Evolutionary conservation across 1,140 invertebrate species (phyloP).

Genomic region (Drosophila subobscura): DNA sequence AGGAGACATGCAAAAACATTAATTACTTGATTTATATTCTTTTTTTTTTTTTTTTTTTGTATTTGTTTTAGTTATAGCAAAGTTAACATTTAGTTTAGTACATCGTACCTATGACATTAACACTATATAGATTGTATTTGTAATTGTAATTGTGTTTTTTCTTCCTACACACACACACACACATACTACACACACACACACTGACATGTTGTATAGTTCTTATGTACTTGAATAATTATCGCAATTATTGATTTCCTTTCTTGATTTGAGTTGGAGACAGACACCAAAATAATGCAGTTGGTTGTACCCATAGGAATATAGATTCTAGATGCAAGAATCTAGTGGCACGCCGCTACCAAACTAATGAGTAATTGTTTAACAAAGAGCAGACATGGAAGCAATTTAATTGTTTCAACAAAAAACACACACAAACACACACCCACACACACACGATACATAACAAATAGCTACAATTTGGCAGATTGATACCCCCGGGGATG

Average conservation of each 20-base stretch:
- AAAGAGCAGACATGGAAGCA: conserved; percentile 26
- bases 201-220: conserved; percentile 18
- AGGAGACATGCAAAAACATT: conserved; percentile 1
- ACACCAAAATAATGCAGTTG: no score
- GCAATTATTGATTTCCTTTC: conserved; percentile 16
- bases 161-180: conserved; percentile 10
- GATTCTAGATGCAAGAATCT: no score
- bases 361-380: conserved; percentile 13
- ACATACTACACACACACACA: conserved; percentile 44
- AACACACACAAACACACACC: neutral
- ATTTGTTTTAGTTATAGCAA: conserved; percentile 26
- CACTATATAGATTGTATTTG: conserved; percentile 37
- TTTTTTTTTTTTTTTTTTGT: conserved; percentile 10
- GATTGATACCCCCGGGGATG: neutral
- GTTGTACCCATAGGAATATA: no score
- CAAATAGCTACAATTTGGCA: conserved; percentile 9
- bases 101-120: conserved; percentile 39
- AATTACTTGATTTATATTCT: conserved; percentile 4
- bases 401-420: conserved; percentile 55
- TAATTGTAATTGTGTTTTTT: conserved; percentile 35
- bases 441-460: conserved; percentile 23
- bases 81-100: conserved; percentile 44
- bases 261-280: no score
- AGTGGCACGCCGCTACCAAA: no score
- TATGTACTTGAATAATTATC: conserved; percentile 20